Conservation (phyloP, 2,888 invertebrate genomes). For the Agrilus cyanescens region DNA sequence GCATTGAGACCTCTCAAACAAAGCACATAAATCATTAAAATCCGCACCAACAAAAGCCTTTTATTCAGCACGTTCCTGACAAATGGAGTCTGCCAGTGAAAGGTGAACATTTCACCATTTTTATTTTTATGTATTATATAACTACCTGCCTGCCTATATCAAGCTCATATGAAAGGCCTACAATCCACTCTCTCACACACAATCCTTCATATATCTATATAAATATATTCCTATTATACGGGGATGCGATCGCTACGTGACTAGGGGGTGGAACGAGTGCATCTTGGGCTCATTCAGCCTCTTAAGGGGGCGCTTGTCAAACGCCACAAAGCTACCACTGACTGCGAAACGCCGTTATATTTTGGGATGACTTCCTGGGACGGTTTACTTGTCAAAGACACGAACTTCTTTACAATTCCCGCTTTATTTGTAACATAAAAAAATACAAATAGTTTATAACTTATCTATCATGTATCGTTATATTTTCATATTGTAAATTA, state of each 20-base stretch:
- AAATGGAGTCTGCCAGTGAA: constrained; percentile 37
- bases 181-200: no score
- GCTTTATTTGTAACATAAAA: constrained; percentile 25
- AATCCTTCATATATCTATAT: no score
- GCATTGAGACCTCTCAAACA: no score
- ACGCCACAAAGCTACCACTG: no score
- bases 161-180: constrained; percentile 23
- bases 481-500: no score
- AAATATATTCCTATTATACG: constrained; percentile 7
- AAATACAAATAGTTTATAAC: no score
- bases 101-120: constrained; percentile 36
- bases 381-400: constrained; percentile 29
- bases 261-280: constrained; percentile 13
- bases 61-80: constrained; percentile 30
- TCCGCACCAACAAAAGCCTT: constrained; percentile 22
- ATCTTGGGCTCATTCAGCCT: no score
- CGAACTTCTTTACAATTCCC: constrained; percentile 24
- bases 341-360: no score
- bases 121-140: constrained; percentile 20
- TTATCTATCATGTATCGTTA: no score
- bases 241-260: constrained; percentile 15
- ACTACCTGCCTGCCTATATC: no score
- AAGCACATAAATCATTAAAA: no score
- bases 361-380: constrained; percentile 16
- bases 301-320: no score